Conservation (phyloP, 2,888 invertebrate species). For the Gryllus longicercus region DNA sequence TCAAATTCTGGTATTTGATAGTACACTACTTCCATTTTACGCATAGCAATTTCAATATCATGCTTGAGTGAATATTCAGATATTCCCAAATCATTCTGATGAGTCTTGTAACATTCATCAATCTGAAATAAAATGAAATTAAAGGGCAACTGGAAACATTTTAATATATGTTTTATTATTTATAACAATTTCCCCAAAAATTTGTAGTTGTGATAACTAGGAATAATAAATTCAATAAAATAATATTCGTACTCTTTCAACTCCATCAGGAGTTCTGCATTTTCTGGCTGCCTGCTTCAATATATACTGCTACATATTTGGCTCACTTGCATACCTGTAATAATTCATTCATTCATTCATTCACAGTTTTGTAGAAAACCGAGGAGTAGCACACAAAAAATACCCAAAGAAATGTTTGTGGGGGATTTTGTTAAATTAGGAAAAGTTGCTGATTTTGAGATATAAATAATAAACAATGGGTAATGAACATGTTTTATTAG, state of each 20-base stretch:
- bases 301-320: background rate
- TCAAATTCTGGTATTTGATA: constrained; percentile 1
- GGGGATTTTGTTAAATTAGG: no score
- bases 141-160: no score
- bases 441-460: no score
- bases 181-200: background rate
- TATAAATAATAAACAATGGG: no score
- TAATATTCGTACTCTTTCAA: background rate
- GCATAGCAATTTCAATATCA: background rate
- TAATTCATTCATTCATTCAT: no score
- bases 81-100: background rate
- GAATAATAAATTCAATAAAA: background rate
- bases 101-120: background rate
- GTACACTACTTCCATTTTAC: background rate
- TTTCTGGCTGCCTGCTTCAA: background rate
- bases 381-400: no score
- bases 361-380: no score
- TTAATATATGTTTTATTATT: background rate
- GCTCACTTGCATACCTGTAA: background rate
- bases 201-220: no score
- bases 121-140: background rate
- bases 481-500: no score
- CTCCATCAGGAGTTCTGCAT: background rate
- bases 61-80: background rate
- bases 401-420: no score